phyloP scores from a whole-genome alignment of 2,888 invertebrate species.

The Aplocera efformata region DNA sequence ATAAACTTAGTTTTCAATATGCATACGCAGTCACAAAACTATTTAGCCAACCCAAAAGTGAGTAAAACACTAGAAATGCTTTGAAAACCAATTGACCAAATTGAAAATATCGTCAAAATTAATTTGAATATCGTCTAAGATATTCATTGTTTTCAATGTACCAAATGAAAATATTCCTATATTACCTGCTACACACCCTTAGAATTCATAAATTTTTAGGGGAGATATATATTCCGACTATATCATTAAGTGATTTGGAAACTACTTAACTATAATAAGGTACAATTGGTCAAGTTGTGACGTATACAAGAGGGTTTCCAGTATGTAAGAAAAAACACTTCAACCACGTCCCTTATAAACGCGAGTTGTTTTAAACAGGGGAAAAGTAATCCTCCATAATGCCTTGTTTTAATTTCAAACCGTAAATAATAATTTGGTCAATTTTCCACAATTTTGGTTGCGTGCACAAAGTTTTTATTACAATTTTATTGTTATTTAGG shows the following conservation, averaged over 20 bases:
- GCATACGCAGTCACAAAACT: slow-evolving; percentile 6
- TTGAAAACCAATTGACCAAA: slow-evolving; percentile 8
- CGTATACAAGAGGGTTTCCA: slow-evolving; percentile 13
- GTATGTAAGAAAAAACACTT: slow-evolving; percentile 36
- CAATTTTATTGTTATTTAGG: slow-evolving; percentile 80
- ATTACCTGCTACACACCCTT: slow-evolving; percentile 5
- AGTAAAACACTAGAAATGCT: slow-evolving; percentile 6
- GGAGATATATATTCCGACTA: slow-evolving; percentile 3
- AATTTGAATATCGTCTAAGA: background rate
- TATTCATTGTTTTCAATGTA: background rate
- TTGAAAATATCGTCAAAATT: slow-evolving; percentile 3
- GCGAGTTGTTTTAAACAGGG: slow-evolving; percentile 59
- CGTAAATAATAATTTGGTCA: slow-evolving; percentile 80
- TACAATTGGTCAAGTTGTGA: slow-evolving; percentile 22
- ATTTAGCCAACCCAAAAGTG: no score
- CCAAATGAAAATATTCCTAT: background rate
- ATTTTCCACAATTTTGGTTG: slow-evolving; percentile 77
- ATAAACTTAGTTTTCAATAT: slow-evolving; percentile 3
- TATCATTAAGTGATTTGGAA: slow-evolving; percentile 21
- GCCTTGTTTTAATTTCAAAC: slow-evolving; percentile 72
- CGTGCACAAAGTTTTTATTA: slow-evolving; percentile 79
- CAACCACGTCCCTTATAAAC: slow-evolving; percentile 45
- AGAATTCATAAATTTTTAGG: slow-evolving; percentile 6
- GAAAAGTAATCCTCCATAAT: slow-evolving; percentile 69
- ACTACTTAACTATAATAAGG: slow-evolving; percentile 13